These are phyloP conservation scores for Drosophila arizonae DNA, from an alignment of 1,140 invertebrate genomes.

Conservation along the genomic window DNA sequence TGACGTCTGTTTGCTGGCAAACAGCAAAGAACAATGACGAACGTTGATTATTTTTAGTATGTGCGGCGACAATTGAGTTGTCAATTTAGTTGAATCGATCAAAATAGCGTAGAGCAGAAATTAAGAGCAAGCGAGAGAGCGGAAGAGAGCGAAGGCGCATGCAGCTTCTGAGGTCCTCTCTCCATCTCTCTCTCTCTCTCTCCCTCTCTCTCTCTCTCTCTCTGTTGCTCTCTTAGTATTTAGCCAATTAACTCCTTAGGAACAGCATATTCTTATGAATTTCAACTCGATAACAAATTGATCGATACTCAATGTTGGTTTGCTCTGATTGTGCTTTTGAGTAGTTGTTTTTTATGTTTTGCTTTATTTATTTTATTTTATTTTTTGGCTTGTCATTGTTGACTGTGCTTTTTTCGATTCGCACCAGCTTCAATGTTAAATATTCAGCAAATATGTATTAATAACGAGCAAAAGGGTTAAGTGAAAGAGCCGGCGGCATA, in stretches of 20 bases:
- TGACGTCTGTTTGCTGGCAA: slow-evolving; percentile 68
- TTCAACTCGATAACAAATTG: neutral
- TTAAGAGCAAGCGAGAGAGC: neutral
- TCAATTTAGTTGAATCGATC: slow-evolving; percentile 33
- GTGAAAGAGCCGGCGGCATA: slow-evolving; percentile 13
- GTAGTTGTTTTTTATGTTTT: neutral
- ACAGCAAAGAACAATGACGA: slow-evolving; percentile 37
- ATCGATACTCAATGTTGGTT: slow-evolving; percentile 2
- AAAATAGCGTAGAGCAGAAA: slow-evolving; percentile 17
- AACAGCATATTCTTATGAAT: slow-evolving; percentile 2
- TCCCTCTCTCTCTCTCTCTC: neutral
- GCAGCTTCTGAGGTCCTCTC: neutral
- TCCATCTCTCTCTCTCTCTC: neutral
- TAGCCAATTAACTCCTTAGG: neutral
- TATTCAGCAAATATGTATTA: slow-evolving; percentile 74
- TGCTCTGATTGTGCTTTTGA: slow-evolving; percentile 7
- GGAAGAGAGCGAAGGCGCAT: neutral
- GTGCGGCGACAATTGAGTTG: slow-evolving; percentile 41
- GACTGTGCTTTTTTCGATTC: slow-evolving; percentile 25
- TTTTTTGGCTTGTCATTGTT: slow-evolving; percentile 35
- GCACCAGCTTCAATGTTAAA: slow-evolving; percentile 45
- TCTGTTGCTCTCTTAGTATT: no score
- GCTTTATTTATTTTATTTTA: no score
- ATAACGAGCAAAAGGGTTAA: slow-evolving; percentile 59
- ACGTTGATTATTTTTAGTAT: slow-evolving; percentile 65